Percentiles rank a stretch among this genome's conserved stretches.
Evolutionary conservation across 2,888 invertebrate genomes (phyloP).

Genomic region (Gymnosoma rotundatum): DNA sequence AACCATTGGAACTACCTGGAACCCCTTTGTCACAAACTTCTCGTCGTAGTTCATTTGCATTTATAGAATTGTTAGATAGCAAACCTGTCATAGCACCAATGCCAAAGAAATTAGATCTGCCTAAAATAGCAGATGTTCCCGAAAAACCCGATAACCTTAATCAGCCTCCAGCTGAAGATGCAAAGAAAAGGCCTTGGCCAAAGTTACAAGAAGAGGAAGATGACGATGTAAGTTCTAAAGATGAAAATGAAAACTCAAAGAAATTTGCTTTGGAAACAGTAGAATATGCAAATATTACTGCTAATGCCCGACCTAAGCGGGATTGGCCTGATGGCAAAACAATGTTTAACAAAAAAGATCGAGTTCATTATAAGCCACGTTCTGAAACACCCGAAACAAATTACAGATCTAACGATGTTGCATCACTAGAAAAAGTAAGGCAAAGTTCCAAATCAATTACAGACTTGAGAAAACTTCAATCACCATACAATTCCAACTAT

Average conservation of each 20-base stretch:
- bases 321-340: constrained; percentile 79
- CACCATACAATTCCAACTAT: constrained; percentile 61
- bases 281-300: constrained; percentile 74
- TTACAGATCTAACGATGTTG: constrained; percentile 21
- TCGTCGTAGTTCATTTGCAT: constrained; percentile 79
- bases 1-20: constrained; percentile 74
- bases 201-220: constrained; percentile 72
- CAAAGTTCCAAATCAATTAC: constrained; percentile 74
- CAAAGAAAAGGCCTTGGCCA: constrained; percentile 77
- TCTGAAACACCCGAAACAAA: constrained; percentile 64
- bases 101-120: constrained; percentile 77
- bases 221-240: constrained; percentile 56
- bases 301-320: constrained; percentile 74
- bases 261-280: constrained; percentile 43
- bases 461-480: constrained; percentile 74
- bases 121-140: constrained; percentile 73
- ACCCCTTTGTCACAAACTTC: constrained; percentile 73
- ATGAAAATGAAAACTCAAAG: constrained; percentile 69
- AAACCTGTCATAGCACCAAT: constrained; percentile 77
- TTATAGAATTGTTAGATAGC: constrained; percentile 78
- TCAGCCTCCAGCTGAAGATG: constrained; percentile 72
- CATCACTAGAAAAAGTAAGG: constrained; percentile 25
- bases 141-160: constrained; percentile 69
- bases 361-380: constrained; percentile 46
- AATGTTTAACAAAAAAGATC: constrained; percentile 66